phyloP scores from a whole-genome alignment of 2,797 vertebrate genomes.

The Sebastes glaucus region DNA sequence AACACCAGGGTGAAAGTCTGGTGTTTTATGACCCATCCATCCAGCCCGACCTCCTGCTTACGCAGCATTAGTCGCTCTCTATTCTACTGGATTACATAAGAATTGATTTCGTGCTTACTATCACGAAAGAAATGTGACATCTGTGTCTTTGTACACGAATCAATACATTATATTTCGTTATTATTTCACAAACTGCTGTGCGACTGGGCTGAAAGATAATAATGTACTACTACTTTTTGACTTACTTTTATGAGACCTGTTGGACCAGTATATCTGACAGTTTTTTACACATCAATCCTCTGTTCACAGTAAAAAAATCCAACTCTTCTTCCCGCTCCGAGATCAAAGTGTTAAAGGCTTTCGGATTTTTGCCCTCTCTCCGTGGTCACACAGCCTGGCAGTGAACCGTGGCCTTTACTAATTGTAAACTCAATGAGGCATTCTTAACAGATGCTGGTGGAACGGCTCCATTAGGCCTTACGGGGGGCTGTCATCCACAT shows the following conservation, averaged over 20 bases:
- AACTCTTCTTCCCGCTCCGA: neutral
- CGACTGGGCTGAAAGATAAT: no score
- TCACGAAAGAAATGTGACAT: no score
- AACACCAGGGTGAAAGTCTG: no score
- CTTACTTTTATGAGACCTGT: neutral
- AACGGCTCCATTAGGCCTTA: conserved; percentile 81
- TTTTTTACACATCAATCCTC: neutral
- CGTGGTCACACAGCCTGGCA: conserved; percentile 63
- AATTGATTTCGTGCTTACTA: no score
- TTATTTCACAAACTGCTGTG: no score
- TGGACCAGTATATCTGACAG: neutral
- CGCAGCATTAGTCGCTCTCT: no score
- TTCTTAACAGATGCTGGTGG: conserved; percentile 84
- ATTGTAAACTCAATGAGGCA: conserved; percentile 86
- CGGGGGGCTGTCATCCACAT: conserved; percentile 75
- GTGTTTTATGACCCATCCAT: no score
- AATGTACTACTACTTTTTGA: neutral
- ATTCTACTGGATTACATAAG: no score
- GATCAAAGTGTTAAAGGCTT: conserved; percentile 28
- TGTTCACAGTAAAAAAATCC: neutral
- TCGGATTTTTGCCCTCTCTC: conserved; percentile 29
- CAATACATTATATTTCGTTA: no score
- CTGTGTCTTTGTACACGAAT: no score
- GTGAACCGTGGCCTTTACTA: conserved; percentile 80
- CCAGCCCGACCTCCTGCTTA: no score